Evolutionary conservation across 2,113 vertebrate genomes (phyloP), one percentile per base, ranked within the genome.

Genomic region (Cyprinodon tularosa): DNA sequence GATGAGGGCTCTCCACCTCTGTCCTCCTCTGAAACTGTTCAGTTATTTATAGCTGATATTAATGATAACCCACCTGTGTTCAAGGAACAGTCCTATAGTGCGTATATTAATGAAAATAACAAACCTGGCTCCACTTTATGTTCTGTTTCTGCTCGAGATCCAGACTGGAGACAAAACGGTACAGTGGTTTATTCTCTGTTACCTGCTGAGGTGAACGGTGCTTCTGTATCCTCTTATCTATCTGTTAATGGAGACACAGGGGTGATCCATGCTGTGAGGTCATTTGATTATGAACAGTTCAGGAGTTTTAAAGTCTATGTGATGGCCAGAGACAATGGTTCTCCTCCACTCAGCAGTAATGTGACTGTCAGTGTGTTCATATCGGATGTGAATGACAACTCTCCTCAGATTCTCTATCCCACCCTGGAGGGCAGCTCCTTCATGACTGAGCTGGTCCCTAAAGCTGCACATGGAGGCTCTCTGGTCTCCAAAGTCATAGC

Each of bases 201-300:
- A 13, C 64, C 92, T 20, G 86, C 74, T 63, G 90, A 89, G 0
- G 61, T 92, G 15, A 88, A 86, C 20, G 86, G 90, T 7, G 68
- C 68, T 8, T 36, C 48, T 17, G 67, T 68, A 94, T 3, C 88
- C 91, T 74, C 67, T 94, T 94, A 17, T 90, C 14, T 95, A 3
- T 95, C 94, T 47, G 91, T 95, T 61, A 94, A 94, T 36, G 91
- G 92, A 50, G 93, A 93, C 73, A 87, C 83, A 1, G 85, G 83
- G 29, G 67, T 80, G 67, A 77, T 89, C 65, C 78, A 84, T 42
- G 71, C 85, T 40, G 83, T 76, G 77, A 83, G 78, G 11, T 91
- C 94, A 4, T 96, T 95, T 68, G 94, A 96, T 81, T 96, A 94
- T 64, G 94, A 95, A 44, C 90, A 93, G 59, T 63, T 93, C 2